Conservation (phyloP, 2,888 invertebrate species). For the Drosophila phalerata region DNA sequence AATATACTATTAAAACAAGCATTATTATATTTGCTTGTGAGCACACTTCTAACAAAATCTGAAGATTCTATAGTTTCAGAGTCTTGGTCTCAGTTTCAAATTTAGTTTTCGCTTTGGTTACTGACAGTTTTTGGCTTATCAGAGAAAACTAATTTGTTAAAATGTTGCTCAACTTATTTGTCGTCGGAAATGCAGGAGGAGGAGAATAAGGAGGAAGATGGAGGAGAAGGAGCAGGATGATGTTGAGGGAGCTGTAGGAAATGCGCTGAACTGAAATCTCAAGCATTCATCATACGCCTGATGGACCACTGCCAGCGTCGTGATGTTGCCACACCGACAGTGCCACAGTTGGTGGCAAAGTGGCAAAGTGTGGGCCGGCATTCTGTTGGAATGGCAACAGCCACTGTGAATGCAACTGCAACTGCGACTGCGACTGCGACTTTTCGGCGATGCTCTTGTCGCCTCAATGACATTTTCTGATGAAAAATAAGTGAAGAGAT, state of each 20-base stretch:
- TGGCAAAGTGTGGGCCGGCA: constrained; percentile 5
- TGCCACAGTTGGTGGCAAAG: constrained; percentile 12
- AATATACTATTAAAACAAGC: no score
- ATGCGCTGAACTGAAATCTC: constrained; percentile 46
- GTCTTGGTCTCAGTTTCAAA: constrained; percentile 1
- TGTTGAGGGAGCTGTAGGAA: constrained; percentile 26
- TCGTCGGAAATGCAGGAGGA: constrained; percentile 21
- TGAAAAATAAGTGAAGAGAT: constrained; percentile 58
- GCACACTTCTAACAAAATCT: not conserved
- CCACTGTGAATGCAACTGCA: constrained; percentile 42
- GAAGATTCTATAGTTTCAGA: not conserved
- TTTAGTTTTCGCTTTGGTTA: constrained; percentile 7
- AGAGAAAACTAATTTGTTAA: constrained; percentile 79
- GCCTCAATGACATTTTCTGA: constrained; percentile 56
- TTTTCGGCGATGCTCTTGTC: constrained; percentile 51
- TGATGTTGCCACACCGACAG: not conserved
- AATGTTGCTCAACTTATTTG: constrained; percentile 72
- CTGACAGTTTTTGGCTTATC: constrained; percentile 61
- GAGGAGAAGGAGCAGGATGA: constrained; percentile 16
- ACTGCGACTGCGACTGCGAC: constrained; percentile 46
- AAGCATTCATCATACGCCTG: constrained; percentile 68
- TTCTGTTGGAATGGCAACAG: constrained; percentile 20
- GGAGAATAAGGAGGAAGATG: not conserved
- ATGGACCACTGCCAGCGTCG: constrained; percentile 32
- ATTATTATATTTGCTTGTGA: not conserved